Evolutionary conservation across 2,888 invertebrate species (phyloP).

Genomic region (Leucophenga maculata): DNA sequence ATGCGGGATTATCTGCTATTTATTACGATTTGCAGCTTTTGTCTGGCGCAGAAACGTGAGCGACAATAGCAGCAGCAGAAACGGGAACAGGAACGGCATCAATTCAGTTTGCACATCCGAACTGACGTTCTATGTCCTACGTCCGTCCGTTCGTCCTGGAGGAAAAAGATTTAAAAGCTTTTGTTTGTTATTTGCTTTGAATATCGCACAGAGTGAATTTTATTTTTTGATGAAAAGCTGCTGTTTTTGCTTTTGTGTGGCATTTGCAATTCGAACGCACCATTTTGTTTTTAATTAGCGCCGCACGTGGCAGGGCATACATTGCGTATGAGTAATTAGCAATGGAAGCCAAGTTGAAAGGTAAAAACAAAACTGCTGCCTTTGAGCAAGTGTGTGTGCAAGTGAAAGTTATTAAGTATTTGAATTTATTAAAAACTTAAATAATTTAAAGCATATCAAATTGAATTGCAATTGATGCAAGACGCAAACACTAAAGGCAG

Average conservation of each 20-base stretch:
- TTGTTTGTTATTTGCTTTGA: too few species aligned
- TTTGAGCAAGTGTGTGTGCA: slow-evolving; percentile 15
- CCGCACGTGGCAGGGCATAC: too few species aligned
- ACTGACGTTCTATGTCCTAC: too few species aligned
- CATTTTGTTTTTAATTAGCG: slow-evolving; percentile 13
- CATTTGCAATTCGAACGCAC: slow-evolving; percentile 12
- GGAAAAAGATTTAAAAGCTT: too few species aligned
- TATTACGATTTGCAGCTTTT: slow-evolving; percentile 54
- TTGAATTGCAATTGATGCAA: neutral
- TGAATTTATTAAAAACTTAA: too few species aligned
- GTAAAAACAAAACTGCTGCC: too few species aligned
- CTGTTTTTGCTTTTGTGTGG: neutral
- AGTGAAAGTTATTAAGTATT: neutral
- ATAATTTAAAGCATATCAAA: neutral
- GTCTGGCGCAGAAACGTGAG: neutral
- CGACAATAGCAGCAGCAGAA: too few species aligned
- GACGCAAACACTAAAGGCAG: neutral
- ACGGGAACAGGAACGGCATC: too few species aligned
- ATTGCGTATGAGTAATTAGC: too few species aligned
- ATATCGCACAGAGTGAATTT: neutral
- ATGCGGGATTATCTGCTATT: slow-evolving; percentile 60
- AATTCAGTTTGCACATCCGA: neutral
- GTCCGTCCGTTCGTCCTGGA: neutral
- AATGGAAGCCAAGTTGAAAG: too few species aligned
- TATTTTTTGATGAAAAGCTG: neutral